phyloP scores from a whole-genome alignment of 2,113 vertebrate species.

The Solea solea region DNA sequence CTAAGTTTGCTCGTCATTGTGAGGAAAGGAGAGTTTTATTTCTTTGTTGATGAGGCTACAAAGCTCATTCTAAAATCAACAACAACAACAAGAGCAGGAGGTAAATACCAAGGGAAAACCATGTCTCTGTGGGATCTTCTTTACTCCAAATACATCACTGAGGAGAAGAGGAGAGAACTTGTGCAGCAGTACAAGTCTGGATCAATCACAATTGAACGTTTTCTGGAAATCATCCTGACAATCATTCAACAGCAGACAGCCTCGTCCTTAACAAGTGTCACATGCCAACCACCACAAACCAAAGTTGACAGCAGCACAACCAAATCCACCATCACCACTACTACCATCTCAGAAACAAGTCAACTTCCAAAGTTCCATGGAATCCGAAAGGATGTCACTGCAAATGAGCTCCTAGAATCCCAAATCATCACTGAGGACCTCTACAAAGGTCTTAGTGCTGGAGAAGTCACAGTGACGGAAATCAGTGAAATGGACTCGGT shows the following conservation, averaged over 20 bases:
- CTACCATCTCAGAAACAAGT: not conserved
- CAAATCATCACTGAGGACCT: not conserved
- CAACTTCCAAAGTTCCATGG: not conserved
- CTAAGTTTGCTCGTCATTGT: slow-evolving; percentile 78
- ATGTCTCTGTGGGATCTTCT: slow-evolving; percentile 85
- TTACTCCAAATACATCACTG: slow-evolving; percentile 80
- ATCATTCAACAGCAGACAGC: not conserved
- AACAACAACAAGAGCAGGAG: slow-evolving; percentile 72
- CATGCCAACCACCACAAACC: not conserved
- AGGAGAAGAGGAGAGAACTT: slow-evolving; percentile 76
- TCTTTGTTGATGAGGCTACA: slow-evolving; percentile 59
- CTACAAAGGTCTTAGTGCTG: not conserved
- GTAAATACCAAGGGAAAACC: slow-evolving; percentile 74
- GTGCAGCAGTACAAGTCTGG: slow-evolving; percentile 71
- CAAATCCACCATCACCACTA: not conserved
- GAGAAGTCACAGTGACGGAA: not conserved
- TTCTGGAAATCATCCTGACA: slow-evolving; percentile 3
- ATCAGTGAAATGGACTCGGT: not conserved
- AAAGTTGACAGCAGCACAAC: not conserved
- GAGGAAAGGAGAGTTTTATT: slow-evolving; percentile 73
- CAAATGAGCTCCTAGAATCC: not conserved
- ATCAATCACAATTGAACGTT: slow-evolving; percentile 68
- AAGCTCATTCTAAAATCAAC: slow-evolving; percentile 54
- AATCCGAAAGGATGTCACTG: not conserved
- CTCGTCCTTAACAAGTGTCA: not conserved